phyloP scores from a whole-genome alignment of 2,888 invertebrate species.

The Phymatocera aterrima region DNA sequence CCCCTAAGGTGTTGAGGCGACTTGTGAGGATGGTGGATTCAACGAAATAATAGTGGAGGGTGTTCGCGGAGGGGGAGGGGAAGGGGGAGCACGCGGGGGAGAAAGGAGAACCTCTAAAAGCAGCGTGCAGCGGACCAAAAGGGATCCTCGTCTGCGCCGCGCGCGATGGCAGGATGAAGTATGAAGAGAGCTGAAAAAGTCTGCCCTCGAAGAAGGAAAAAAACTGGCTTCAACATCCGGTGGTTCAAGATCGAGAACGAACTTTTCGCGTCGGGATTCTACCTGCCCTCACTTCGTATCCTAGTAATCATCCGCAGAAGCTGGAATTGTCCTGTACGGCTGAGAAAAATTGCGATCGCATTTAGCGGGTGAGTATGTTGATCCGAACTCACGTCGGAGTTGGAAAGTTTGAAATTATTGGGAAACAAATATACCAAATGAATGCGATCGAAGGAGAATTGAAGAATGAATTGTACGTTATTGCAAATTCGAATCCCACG shows the following conservation, averaged over 20 bases:
- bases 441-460: neutral
- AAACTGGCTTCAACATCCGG: constrained; percentile 13
- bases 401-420: neutral
- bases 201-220: constrained; percentile 3
- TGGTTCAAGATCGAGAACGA: constrained; percentile 2
- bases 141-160: constrained; percentile 51
- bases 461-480: neutral
- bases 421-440: neutral
- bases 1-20: constrained; percentile 16
- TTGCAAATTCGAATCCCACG: no score
- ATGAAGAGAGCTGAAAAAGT: constrained; percentile 31
- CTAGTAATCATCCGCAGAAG: neutral
- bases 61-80: neutral
- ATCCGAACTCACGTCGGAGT: constrained; percentile 4
- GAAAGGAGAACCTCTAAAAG: constrained; percentile 70
- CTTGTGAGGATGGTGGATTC: neutral
- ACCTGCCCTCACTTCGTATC: neutral
- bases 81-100: no score
- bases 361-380: neutral
- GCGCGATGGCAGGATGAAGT: constrained; percentile 13
- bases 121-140: constrained; percentile 71
- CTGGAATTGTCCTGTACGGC: neutral
- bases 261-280: constrained; percentile 22
- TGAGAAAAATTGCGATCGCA: neutral
- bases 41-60: neutral